Conservation (phyloP, 2,113 vertebrate species). For the Aleadryas rufinucha region DNA sequence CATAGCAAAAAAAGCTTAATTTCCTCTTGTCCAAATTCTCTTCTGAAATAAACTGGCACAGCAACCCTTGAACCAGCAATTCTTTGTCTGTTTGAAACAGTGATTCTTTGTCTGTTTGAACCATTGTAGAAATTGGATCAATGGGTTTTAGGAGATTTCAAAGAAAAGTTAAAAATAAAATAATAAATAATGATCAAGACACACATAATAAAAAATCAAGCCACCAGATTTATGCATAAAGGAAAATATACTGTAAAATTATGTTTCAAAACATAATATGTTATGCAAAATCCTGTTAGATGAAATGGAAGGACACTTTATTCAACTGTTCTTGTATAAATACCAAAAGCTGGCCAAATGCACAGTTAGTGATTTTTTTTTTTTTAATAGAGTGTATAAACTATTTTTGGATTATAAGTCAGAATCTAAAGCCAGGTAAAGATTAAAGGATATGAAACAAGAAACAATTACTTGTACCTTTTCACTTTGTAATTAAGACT, state of each 20-base stretch:
- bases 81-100: background rate
- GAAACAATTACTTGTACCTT: background rate
- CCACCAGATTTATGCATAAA: background rate
- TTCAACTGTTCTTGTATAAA: background rate
- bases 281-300: background rate
- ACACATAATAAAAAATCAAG: background rate
- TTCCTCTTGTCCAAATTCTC: background rate
- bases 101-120: background rate
- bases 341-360: background rate
- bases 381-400: background rate
- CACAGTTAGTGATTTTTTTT: background rate
- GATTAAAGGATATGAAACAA: background rate
- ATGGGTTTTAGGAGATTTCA: background rate
- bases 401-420: background rate
- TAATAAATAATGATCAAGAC: background rate
- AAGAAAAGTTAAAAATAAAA: background rate
- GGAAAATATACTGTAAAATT: background rate
- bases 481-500: background rate
- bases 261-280: background rate
- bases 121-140: background rate
- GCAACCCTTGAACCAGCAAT: background rate
- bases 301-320: background rate
- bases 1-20: background rate
- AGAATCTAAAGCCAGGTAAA: background rate
- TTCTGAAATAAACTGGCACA: background rate